Evolutionary conservation across 2,797 vertebrate genomes (phyloP).

Genomic region (Smutsia gigantea): DNA sequence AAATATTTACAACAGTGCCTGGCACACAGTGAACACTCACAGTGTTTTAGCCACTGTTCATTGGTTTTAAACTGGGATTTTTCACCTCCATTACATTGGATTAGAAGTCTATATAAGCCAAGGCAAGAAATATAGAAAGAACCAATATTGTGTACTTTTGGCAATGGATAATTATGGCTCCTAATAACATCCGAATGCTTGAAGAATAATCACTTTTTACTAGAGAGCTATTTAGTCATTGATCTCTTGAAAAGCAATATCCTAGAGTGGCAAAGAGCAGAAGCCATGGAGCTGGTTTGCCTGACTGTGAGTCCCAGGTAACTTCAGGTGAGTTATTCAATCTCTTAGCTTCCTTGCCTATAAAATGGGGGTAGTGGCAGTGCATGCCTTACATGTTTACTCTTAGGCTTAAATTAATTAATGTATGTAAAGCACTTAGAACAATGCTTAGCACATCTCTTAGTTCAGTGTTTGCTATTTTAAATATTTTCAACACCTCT

Average conservation of each 20-base stretch:
- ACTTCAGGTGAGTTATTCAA: not conserved
- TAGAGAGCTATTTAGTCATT: not conserved
- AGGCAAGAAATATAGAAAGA: not conserved
- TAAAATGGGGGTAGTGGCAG: not conserved
- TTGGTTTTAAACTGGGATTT: not conserved
- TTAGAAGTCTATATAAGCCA: not conserved
- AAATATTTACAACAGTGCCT: not conserved
- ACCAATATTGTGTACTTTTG: not conserved
- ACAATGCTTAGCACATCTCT: not conserved
- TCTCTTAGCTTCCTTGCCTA: not conserved
- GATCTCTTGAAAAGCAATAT: not conserved
- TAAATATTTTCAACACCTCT: not conserved
- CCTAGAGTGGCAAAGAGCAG: not conserved
- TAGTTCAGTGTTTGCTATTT: not conserved
- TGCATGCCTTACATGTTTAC: too few relatives aligned
- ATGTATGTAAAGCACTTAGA: not conserved
- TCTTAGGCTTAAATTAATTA: not conserved
- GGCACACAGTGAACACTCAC: not conserved
- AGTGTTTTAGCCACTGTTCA: not conserved
- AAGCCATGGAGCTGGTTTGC: not conserved
- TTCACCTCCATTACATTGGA: not conserved
- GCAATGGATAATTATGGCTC: not conserved
- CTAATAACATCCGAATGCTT: too few relatives aligned
- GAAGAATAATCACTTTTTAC: not conserved
- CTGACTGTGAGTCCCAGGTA: rapidly evolving